A percentile compares a stretch with the other conserved stretches of the same genome.
phyloP scores from a whole-genome alignment of 2,888 invertebrate species.

The Agonopterix subpropinquella region DNA sequence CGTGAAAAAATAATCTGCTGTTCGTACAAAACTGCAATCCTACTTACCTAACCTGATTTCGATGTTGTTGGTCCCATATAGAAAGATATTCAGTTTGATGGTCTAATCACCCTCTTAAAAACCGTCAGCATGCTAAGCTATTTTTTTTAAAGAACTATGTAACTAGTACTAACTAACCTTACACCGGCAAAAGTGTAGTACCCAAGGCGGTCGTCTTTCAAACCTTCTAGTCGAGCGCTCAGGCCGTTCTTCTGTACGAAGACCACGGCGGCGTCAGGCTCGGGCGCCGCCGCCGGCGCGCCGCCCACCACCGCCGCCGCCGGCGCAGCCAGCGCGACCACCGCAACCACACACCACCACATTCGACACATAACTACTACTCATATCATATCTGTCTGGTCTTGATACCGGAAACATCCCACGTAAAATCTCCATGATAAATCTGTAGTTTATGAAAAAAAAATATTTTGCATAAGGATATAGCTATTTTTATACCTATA shows the following conservation, averaged over 20 bases:
- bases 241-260: conserved; percentile 78
- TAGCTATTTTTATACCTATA: too few species aligned
- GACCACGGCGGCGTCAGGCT: conserved; percentile 82
- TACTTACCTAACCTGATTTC: too few species aligned
- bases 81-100: too few species aligned
- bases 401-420: conserved; percentile 25
- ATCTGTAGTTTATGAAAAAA: background rate
- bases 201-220: conserved; percentile 73
- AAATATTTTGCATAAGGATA: too few species aligned
- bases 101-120: too few species aligned
- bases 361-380: conserved; percentile 36
- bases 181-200: conserved; percentile 85
- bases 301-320: conserved; percentile 79
- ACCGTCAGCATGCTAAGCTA: too few species aligned
- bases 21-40: too few species aligned
- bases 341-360: conserved; percentile 18
- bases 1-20: too few species aligned
- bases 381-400: conserved; percentile 7
- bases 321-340: conserved; percentile 23
- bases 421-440: conserved; percentile 9
- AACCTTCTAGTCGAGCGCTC: conserved; percentile 79
- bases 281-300: conserved; percentile 77
- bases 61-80: too few species aligned
- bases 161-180: conserved; percentile 52
- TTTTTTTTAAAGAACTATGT: too few species aligned